A percentile compares a stretch with the other conserved stretches of the same genome.
Evolutionary conservation across 2,113 vertebrate species (phyloP).

Genomic region (Sebastes fasciatus): DNA sequence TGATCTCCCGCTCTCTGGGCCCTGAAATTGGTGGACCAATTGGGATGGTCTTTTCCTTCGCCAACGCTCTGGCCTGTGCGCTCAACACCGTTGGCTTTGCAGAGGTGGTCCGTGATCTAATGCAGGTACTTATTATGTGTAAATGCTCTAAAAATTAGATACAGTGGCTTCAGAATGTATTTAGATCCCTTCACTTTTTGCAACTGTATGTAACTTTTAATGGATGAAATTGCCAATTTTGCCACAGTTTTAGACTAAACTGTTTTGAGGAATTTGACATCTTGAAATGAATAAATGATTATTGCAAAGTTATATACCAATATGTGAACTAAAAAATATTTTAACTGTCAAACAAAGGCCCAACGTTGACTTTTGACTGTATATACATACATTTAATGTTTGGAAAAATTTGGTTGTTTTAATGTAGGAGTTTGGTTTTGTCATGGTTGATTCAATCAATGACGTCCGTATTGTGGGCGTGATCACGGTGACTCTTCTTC

Average conservation of each 20-base stretch:
- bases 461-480: slow-evolving; percentile 80
- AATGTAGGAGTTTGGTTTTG: slow-evolving; percentile 70
- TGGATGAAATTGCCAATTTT: too few species aligned
- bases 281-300: background rate
- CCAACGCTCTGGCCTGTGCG: slow-evolving; percentile 81
- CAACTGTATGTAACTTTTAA: too few species aligned
- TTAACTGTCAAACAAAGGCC: background rate
- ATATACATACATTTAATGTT: background rate
- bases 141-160: background rate
- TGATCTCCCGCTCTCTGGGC: slow-evolving; percentile 81
- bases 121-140: slow-evolving; percentile 63
- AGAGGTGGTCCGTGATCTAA: slow-evolving; percentile 79
- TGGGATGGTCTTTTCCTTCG: slow-evolving; percentile 81
- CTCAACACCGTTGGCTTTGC: slow-evolving; percentile 82
- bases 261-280: background rate
- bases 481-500: slow-evolving; percentile 77
- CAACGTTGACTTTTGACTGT: background rate
- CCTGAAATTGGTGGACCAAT: slow-evolving; percentile 82
- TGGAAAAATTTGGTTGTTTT: background rate
- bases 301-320: background rate
- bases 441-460: slow-evolving; percentile 73
- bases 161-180: too few species aligned
- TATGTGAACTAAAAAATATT: background rate
- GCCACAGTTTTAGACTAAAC: too few species aligned
- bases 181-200: too few species aligned